These are phyloP conservation scores for Periophthalmus magnuspinnatus DNA, from an alignment of 2,797 vertebrate species.

Conservation along the genomic window DNA sequence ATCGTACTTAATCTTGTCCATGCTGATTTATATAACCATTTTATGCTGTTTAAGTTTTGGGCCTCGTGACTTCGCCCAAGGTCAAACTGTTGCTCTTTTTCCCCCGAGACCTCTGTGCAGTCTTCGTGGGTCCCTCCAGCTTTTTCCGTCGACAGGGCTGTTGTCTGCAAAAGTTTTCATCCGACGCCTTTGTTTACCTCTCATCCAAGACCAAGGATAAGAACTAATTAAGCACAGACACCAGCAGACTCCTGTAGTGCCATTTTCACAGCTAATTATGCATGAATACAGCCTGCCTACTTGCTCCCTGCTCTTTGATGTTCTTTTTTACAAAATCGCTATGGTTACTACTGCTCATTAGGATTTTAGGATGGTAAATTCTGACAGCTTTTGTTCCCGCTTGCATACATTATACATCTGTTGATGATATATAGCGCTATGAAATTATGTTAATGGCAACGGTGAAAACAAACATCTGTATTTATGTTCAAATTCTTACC, in stretches of 20 bases:
- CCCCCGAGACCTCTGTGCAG: conserved; percentile 33
- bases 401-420: conserved; percentile 29
- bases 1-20: conserved; percentile 26
- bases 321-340: conserved; percentile 70
- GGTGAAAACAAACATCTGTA: not conserved
- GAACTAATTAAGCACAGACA: conserved; percentile 77
- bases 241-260: conserved; percentile 73
- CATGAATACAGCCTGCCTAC: conserved; percentile 74
- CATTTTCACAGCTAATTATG: conserved; percentile 81
- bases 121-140: conserved; percentile 32
- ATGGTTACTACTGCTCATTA: conserved; percentile 78
- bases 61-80: conserved; percentile 34
- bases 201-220: conserved; percentile 69
- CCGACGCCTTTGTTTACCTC: conserved; percentile 78
- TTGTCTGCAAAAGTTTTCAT: conserved; percentile 61
- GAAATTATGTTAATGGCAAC: not conserved
- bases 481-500: not conserved
- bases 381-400: conserved; percentile 60
- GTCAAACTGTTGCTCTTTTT: conserved; percentile 29
- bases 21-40: conserved; percentile 2
- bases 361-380: conserved; percentile 73
- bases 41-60: conserved; percentile 18
- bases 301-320: conserved; percentile 74
- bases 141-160: conserved; percentile 35
- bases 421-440: not conserved